Conservation (phyloP, 2,113 vertebrate species). For the Delphinapterus leucas region DNA sequence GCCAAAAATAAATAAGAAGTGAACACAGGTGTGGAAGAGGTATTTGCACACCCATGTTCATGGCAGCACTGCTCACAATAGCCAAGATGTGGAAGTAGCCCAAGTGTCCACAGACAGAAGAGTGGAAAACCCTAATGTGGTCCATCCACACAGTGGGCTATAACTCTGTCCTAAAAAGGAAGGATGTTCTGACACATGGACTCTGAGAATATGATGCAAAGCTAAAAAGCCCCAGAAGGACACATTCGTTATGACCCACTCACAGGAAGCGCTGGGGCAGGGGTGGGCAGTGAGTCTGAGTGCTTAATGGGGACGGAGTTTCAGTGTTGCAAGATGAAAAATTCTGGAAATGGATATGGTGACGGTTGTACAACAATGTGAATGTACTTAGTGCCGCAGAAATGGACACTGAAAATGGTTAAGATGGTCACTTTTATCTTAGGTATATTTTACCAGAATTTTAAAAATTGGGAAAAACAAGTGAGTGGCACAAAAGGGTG, state of each 20-base stretch:
- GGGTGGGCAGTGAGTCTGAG: neutral
- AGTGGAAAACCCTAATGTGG: accelerated
- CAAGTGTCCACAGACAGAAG: accelerated
- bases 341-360: accelerated
- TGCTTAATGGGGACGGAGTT: too few relatives aligned
- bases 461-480: too few relatives aligned
- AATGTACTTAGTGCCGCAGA: accelerated
- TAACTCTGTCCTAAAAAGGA: neutral
- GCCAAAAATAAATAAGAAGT: too few relatives aligned
- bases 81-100: too few relatives aligned
- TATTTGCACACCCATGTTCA: accelerated
- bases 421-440: too few relatives aligned
- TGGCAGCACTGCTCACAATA: accelerated
- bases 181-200: accelerated
- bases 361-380: accelerated
- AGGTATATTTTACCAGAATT: neutral
- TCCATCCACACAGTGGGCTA: accelerated
- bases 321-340: neutral
- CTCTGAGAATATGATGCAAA: accelerated
- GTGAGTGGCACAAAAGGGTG: accelerated
- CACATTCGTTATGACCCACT: accelerated
- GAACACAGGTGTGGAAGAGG: accelerated
- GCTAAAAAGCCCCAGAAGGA: neutral
- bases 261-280: neutral
- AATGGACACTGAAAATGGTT: accelerated